Base-by-base conservation (phyloP, 92 coral and sea anemone genomes). In the Zoanthus sociatus region DNA sequence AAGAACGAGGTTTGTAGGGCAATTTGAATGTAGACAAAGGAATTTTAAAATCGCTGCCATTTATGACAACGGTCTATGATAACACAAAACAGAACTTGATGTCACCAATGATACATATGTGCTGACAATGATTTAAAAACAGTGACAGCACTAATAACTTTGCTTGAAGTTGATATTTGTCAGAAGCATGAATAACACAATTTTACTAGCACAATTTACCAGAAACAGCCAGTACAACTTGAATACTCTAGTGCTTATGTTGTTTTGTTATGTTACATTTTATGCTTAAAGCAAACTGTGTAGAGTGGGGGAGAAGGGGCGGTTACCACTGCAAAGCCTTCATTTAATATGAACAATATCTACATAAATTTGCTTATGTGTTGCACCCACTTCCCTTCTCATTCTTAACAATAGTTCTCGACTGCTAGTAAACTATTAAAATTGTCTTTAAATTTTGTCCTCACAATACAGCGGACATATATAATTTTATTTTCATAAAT, bases 301-400 rank as follows among this genome's bases (percentile, higher is more conserved):
- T 60, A 60, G 68, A 60, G 68, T 60, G 68, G 68, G 68, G 68
- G 68, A 60, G 68, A 60, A 60, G 68, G 68, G 68, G 68, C 68
- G 15, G 68, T 60, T 60, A 60, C 68, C 68, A 60, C 68, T 60
- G 68, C 68, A 60, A 60, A 60, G 68, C 68, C 68, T 60, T 60
- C 68, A 60, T 60, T 60, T 60, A 60, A 60, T 60, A 16, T 60
- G 68, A 60, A 60, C 68, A 60, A 60, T 60, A 60, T 60, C 68
- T 60, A 60, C 15, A 60, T 60, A 60, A 26, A 13, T 60, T 60
- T 60, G 68, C 68, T 60, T 60, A 60, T 60, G 68, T 60, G 68
- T 60, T 60, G 68, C 68, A 60, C 68, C 68, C 68, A 60, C 68
- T 60, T 60, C 68, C 68, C 68, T 60, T 60, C 68, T 60, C 68